Base-by-base conservation (phyloP, 2,888 invertebrate species). In the Philonicus albiceps region DNA sequence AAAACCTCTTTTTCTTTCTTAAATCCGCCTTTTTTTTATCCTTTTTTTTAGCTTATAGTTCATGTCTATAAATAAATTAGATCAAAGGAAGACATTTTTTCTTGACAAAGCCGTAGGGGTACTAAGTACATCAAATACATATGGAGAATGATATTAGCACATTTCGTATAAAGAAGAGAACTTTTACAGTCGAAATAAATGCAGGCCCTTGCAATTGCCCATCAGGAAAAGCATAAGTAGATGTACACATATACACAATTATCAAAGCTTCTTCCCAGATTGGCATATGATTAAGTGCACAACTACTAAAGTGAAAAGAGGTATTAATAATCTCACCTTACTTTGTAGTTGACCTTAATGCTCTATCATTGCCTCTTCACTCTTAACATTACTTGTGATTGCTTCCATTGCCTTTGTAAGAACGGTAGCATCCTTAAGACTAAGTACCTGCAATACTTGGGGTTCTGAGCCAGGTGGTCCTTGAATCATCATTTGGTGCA, bases 401-500 rank as follows among this genome's bases (percentile, higher is more conserved):
- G 93, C 93, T 90, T 94, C 96, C 95, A 97, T 96, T 86, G 96
- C 96, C 93, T 97, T 96, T 89, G 95, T 95, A 89, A 97, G 94
- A 88, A 95, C 95, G 88, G 96, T 95, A 88, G 96, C 96, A 92
- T 97, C 97, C 93, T 97, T 97, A 88, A 97, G 93, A 87, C 96
- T 96, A 90, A 97, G 94, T 90, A 97, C 97, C 93, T 97, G 97
- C 90, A 97, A 93, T 88, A 95, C 92, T 93, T 97, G 97, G 73
- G 95, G 95, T 90, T 96, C 96, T 74, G 95, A 95, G 78, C 94
- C 94, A 64, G 95, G 93, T 75, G 94, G 93, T 89, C 95, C 94
- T 92, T 96, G 95, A 92, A 96, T 96, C 94, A 97, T 96, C 94
- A 97, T 96, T 91, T 96, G 96, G 91, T 96, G 95, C 91, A 95